Conservation (phyloP, 2,888 invertebrate genomes). For the Agonopterix subpropinquella region DNA sequence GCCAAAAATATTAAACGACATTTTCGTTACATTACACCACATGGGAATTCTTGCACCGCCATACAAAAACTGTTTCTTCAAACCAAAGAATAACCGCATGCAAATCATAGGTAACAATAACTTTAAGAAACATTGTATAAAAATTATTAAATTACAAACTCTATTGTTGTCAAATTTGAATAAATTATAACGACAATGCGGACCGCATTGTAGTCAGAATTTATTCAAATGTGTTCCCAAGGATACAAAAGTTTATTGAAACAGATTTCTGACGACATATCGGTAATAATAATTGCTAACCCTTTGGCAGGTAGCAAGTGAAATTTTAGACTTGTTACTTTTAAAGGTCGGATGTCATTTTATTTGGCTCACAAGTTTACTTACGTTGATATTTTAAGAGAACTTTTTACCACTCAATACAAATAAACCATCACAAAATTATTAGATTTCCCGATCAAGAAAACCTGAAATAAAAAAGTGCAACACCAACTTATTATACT, state of each 20-base stretch:
- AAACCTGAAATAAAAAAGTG: no score
- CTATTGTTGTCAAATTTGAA: conserved; percentile 34
- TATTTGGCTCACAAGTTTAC: no score
- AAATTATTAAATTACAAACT: conserved; percentile 32
- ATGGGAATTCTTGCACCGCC: background rate
- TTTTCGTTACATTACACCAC: background rate
- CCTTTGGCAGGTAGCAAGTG: background rate
- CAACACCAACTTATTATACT: no score
- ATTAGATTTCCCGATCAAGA: no score
- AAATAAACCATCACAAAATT: no score
- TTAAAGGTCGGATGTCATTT: no score
- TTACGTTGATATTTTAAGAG: no score
- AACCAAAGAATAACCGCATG: background rate
- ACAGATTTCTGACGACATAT: conserved; percentile 4
- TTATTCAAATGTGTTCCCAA: conserved; percentile 34
- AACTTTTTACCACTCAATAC: no score
- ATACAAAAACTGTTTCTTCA: background rate
- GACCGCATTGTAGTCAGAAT: no score
- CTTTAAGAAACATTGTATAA: background rate
- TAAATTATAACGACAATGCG: conserved; percentile 34
- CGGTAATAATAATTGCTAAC: background rate
- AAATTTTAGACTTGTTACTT: background rate
- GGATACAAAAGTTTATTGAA: conserved; percentile 11
- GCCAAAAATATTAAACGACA: no score
- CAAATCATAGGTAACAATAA: background rate